These are phyloP conservation scores for Scaptomyza cyrtandrae DNA, from an alignment of 2,888 invertebrate genomes.

Conservation along the genomic window DNA sequence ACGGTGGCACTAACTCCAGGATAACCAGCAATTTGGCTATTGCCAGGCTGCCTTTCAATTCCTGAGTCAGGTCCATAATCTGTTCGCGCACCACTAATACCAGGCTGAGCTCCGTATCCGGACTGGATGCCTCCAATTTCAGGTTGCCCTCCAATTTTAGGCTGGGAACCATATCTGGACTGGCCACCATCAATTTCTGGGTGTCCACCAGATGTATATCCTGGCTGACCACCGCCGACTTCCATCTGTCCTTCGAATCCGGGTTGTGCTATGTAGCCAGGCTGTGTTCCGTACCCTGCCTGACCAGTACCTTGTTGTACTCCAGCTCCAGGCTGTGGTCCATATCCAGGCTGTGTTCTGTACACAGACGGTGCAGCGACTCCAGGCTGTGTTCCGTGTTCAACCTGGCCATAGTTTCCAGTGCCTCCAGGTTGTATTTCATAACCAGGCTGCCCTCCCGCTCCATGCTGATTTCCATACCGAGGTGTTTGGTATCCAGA, in stretches of 20 bases:
- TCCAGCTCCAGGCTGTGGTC: constrained; percentile 21
- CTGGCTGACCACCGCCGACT: constrained; percentile 10
- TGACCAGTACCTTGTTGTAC: neutral
- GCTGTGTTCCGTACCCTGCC: neutral
- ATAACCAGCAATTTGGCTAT: constrained; percentile 12
- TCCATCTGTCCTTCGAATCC: constrained; percentile 8
- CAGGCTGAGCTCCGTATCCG: constrained; percentile 27
- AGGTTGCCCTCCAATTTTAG: constrained; percentile 14
- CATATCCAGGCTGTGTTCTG: constrained; percentile 11
- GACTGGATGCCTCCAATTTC: constrained; percentile 28
- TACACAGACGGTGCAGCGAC: constrained; percentile 4
- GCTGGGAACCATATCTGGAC: constrained; percentile 25
- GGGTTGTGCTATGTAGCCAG: constrained; percentile 19
- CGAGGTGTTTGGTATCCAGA: constrained; percentile 6
- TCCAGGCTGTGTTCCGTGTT: constrained; percentile 7
- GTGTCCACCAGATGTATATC: constrained; percentile 22
- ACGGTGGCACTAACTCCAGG: constrained; percentile 11
- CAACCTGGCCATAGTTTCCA: constrained; percentile 11
- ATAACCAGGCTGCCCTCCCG: too few relatives aligned
- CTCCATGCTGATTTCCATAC: constrained; percentile 11
- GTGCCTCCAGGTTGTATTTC: constrained; percentile 1
- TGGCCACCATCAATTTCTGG: constrained; percentile 27
- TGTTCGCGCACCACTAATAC: constrained; percentile 3
- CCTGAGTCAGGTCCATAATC: neutral
- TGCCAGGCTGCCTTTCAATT: neutral